Evolutionary conservation across 2,797 vertebrate species (phyloP).

Genomic region (Arremon aurantiirostris): DNA sequence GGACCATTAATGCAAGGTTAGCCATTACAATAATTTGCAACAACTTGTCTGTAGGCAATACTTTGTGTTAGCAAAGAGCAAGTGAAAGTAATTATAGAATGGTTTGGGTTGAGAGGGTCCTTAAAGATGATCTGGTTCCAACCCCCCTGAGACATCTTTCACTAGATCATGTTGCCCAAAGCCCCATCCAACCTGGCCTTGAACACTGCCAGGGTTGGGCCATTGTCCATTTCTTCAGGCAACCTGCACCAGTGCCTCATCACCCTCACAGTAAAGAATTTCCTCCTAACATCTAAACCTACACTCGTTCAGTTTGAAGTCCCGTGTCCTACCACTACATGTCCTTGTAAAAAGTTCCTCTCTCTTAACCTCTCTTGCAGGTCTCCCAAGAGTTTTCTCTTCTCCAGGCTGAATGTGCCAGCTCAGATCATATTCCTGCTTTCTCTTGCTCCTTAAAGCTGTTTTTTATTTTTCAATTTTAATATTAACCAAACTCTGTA

Average conservation of each 20-base stretch:
- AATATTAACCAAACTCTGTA: not conserved
- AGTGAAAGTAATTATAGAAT: not conserved
- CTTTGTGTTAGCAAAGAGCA: not conserved
- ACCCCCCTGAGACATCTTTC: not conserved
- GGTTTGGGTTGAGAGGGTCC: not conserved
- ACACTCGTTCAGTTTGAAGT: not conserved
- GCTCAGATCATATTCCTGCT: not conserved
- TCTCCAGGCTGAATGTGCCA: not conserved
- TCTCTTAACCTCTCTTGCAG: not conserved
- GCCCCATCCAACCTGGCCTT: not conserved
- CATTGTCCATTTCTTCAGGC: not conserved
- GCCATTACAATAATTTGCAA: not conserved
- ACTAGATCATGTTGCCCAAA: not conserved
- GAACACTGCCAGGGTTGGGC: not conserved
- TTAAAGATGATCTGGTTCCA: not conserved
- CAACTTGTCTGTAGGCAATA: not conserved
- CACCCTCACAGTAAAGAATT: not conserved
- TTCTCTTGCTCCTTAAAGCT: not conserved
- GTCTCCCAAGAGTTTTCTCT: not conserved
- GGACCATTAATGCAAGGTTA: not conserved
- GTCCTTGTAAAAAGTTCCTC: not conserved
- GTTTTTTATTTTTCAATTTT: not conserved
- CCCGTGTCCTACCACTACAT: not conserved
- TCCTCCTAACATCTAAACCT: not conserved
- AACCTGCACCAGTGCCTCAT: not conserved